Percentiles rank a stretch among this genome's conserved stretches.
phyloP scores from a whole-genome alignment of 2,888 invertebrate species.

The Ichneumoninae sp. region DNA sequence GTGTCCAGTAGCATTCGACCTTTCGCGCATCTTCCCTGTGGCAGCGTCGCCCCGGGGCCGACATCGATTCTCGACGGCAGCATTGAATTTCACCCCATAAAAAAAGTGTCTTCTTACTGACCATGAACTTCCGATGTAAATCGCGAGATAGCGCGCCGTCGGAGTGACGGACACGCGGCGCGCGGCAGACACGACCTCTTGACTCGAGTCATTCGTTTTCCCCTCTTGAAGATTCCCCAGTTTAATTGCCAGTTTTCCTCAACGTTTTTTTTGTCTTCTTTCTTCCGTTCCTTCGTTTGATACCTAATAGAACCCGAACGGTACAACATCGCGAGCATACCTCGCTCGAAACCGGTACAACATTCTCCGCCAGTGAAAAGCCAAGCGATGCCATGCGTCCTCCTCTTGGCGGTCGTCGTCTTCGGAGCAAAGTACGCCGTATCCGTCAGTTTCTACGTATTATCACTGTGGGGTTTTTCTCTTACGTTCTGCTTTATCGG shows the following conservation, averaged over 20 bases:
- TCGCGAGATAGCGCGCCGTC: constrained; percentile 30
- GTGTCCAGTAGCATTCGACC: constrained; percentile 39
- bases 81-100: constrained; percentile 56
- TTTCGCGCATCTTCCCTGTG: constrained; percentile 1
- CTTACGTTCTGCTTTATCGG: constrained; percentile 1
- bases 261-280: not conserved
- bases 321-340: not conserved
- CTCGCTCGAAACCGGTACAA: constrained; percentile 49
- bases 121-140: constrained; percentile 60
- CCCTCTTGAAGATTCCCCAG: constrained; percentile 51
- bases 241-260: constrained; percentile 56
- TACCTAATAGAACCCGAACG: constrained; percentile 26
- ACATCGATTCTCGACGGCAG: not conserved
- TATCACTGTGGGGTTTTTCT: not conserved
- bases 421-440: constrained; percentile 7
- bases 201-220: constrained; percentile 39
- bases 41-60: not conserved
- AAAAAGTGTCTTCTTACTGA: constrained; percentile 20
- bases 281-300: not conserved
- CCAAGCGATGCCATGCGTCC: constrained; percentile 5
- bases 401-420: constrained; percentile 25
- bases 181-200: not conserved
- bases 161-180: not conserved
- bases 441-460: constrained; percentile 25
- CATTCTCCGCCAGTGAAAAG: constrained; percentile 39